These are phyloP conservation scores for Coptodon rendalli DNA, from an alignment of 2,113 vertebrate genomes.

Conservation along the genomic window DNA sequence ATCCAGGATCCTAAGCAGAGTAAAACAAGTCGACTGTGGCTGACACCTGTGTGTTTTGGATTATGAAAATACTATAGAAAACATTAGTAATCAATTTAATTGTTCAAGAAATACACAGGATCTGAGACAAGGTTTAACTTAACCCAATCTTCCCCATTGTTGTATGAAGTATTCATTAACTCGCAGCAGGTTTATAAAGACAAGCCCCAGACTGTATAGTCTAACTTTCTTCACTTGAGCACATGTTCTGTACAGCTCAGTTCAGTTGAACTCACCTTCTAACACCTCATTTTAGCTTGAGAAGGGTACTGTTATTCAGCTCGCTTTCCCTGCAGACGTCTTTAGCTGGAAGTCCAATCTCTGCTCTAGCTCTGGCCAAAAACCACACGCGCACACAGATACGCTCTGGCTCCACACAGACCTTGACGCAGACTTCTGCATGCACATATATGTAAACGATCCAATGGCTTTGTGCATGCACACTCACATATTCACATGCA, in stretches of 20 bases:
- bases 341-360: slow-evolving; percentile 28
- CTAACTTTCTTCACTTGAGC: neutral
- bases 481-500: slow-evolving; percentile 22
- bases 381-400: slow-evolving; percentile 27
- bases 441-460: neutral
- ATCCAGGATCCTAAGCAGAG: neutral
- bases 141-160: neutral
- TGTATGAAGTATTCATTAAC: neutral
- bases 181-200: neutral
- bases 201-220: neutral
- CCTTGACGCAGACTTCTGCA: slow-evolving; percentile 1
- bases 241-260: neutral
- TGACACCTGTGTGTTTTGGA: neutral
- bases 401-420: slow-evolving; percentile 10
- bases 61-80: neutral
- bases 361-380: slow-evolving; percentile 31
- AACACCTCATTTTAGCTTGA: slow-evolving; percentile 5
- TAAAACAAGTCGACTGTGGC: neutral
- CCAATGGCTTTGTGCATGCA: neutral
- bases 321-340: slow-evolving; percentile 44
- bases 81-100: neutral
- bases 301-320: slow-evolving; percentile 30
- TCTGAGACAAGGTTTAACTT: neutral
- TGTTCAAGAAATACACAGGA: neutral
- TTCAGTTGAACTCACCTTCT: neutral